Percentiles rank a stretch among this genome's conserved stretches.
Evolutionary conservation across 2,888 invertebrate genomes (phyloP).

Genomic region (Nipponacmea schrenckii): DNA sequence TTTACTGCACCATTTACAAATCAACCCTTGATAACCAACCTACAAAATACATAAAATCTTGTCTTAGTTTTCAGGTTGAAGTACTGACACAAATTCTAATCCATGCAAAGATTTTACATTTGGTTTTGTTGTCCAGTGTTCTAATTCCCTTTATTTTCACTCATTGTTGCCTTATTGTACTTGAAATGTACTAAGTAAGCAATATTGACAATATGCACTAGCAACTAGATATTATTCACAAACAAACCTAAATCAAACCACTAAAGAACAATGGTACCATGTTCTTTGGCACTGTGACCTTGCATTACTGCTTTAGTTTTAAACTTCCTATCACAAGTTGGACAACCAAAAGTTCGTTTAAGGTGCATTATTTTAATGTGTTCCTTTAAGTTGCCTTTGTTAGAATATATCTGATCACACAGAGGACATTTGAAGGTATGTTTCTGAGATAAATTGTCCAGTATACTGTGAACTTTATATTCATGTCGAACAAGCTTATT

Average conservation of each 20-base stretch:
- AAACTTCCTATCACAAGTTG: not conserved
- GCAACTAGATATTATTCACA: too few species aligned
- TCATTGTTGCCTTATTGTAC: too few species aligned
- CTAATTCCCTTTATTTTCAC: too few species aligned
- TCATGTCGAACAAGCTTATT: not conserved
- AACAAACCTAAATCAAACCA: too few species aligned
- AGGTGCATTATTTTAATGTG: not conserved
- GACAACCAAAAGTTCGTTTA: not conserved
- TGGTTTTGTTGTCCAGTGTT: too few species aligned
- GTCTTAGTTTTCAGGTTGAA: not conserved
- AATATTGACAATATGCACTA: too few species aligned
- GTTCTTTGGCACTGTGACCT: not conserved
- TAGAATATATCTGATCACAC: not conserved
- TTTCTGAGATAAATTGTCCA: not conserved
- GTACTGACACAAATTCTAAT: too few species aligned
- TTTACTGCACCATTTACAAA: not conserved
- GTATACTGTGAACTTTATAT: not conserved
- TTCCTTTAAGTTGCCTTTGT: not conserved
- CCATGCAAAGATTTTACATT: too few species aligned
- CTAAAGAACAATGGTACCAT: too few species aligned
- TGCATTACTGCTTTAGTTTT: not conserved
- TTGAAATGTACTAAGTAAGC: too few species aligned
- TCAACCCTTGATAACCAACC: constrained; percentile 1
- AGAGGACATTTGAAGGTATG: not conserved
- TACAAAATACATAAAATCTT: constrained; percentile 1